These are phyloP conservation scores for Stratiomys singularior DNA, from an alignment of 2,888 invertebrate genomes.

Conservation along the genomic window DNA sequence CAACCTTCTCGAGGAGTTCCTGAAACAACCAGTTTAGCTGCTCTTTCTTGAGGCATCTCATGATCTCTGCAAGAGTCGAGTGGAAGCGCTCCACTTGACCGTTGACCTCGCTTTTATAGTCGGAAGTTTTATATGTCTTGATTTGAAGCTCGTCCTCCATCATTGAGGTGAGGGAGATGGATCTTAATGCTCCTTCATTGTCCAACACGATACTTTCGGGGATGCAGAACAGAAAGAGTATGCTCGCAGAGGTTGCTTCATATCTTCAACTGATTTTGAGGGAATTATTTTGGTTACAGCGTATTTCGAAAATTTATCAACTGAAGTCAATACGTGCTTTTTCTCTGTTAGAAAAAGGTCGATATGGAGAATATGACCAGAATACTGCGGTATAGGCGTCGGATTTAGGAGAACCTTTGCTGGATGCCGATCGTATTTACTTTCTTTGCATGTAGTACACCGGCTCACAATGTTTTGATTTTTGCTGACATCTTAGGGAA, in stretches of 20 bases:
- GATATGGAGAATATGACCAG: slow-evolving; percentile 40
- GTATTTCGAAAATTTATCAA: slow-evolving; percentile 51
- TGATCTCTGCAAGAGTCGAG: neutral
- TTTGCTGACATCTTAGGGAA: slow-evolving; percentile 45
- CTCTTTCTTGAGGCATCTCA: neutral
- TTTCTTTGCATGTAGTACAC: slow-evolving; percentile 44
- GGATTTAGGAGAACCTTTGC: neutral
- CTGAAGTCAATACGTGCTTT: slow-evolving; percentile 47
- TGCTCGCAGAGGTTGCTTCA: slow-evolving; percentile 47
- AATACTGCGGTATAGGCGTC: slow-evolving; percentile 27
- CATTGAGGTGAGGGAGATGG: slow-evolving; percentile 34
- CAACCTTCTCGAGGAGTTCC: neutral
- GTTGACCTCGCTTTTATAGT: no score
- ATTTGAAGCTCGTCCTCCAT: slow-evolving; percentile 47
- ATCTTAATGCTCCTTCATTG: slow-evolving; percentile 50
- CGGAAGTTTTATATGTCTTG: neutral
- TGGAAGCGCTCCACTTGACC: neutral
- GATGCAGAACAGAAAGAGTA: slow-evolving; percentile 49
- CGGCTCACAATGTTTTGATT: slow-evolving; percentile 34
- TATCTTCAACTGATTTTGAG: slow-evolving; percentile 46
- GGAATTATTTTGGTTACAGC: slow-evolving; percentile 43
- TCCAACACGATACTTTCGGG: slow-evolving; percentile 51
- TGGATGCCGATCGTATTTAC: slow-evolving; percentile 47
- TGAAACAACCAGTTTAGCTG: neutral
- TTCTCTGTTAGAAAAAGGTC: slow-evolving; percentile 47